Percentiles rank a stretch among this genome's conserved stretches.
These are phyloP conservation scores for Mus pahari DNA, from an alignment of 2,113 vertebrate species.

Conservation along the genomic window DNA sequence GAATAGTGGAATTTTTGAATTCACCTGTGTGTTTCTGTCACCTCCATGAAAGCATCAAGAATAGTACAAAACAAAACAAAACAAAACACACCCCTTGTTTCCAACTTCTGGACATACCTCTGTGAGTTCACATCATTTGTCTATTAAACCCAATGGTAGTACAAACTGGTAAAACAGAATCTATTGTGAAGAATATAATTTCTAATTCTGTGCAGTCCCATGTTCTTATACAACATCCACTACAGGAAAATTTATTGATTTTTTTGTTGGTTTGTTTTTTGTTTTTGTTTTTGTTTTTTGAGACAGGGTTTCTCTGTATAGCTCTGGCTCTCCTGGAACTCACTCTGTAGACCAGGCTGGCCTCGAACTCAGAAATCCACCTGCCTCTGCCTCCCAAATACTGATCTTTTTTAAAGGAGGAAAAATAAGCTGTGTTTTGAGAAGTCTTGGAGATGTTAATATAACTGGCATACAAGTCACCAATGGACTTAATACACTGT, in stretches of 20 bases:
- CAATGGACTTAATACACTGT: not conserved
- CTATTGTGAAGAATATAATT: not conserved
- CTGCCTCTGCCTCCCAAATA: no score
- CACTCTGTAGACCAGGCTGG: no score
- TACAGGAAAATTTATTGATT: not conserved
- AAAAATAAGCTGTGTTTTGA: no score
- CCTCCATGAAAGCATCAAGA: not conserved
- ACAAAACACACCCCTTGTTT: not conserved
- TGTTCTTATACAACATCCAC: not conserved
- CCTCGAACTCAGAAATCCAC: no score
- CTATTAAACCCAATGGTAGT: not conserved
- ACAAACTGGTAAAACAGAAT: not conserved
- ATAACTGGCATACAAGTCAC: not conserved
- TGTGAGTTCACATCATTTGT: not conserved
- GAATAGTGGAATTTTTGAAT: constrained; percentile 39
- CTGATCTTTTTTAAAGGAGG: no score
- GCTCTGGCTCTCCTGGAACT: no score
- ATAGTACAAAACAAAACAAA: not conserved
- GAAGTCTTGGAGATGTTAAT: not conserved
- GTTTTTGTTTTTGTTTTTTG: no score
- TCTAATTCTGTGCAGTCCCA: not conserved
- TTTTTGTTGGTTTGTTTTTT: no score
- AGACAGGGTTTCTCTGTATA: no score
- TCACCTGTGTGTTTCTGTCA: not conserved
- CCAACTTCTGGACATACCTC: not conserved